These are phyloP conservation scores for Melanerpes formicivorus DNA, from an alignment of 2,113 vertebrate genomes.

Conservation along the genomic window DNA sequence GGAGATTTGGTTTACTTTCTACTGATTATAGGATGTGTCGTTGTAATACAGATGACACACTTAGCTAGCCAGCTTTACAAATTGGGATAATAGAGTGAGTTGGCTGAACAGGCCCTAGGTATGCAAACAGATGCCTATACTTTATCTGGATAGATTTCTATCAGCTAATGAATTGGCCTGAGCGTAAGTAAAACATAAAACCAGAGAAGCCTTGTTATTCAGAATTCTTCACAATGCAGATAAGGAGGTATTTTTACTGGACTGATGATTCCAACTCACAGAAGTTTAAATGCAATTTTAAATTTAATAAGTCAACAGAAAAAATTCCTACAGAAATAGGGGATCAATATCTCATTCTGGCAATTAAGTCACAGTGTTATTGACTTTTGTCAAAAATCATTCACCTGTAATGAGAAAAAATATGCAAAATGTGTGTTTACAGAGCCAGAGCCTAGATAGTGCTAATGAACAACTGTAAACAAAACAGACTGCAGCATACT, in stretches of 20 bases:
- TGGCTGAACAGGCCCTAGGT: background rate
- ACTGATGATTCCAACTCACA: background rate
- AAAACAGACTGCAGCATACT: background rate
- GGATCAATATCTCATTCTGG: background rate
- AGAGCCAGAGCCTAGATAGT: background rate
- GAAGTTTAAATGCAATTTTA: background rate
- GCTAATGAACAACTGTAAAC: background rate
- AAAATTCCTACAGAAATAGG: background rate
- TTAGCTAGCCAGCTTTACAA: conserved; percentile 37
- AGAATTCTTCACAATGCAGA: background rate
- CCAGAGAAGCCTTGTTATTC: background rate
- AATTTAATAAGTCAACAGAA: background rate
- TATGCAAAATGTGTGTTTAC: background rate
- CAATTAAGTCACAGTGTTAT: background rate
- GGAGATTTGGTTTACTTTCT: conserved; percentile 51
- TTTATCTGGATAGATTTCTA: conserved; percentile 21
- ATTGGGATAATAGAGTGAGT: conserved; percentile 28
- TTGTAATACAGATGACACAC: background rate
- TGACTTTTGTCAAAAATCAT: background rate
- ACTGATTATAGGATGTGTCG: conserved; percentile 16
- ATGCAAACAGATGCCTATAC: conserved; percentile 13
- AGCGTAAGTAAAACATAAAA: background rate
- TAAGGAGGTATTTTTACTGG: background rate
- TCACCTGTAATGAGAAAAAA: background rate
- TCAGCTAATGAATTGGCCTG: conserved; percentile 11